A percentile compares a stretch with the other conserved stretches of the same genome.
Evolutionary conservation across 2,113 vertebrate species (phyloP).

Genomic region (Hassar affinis): DNA sequence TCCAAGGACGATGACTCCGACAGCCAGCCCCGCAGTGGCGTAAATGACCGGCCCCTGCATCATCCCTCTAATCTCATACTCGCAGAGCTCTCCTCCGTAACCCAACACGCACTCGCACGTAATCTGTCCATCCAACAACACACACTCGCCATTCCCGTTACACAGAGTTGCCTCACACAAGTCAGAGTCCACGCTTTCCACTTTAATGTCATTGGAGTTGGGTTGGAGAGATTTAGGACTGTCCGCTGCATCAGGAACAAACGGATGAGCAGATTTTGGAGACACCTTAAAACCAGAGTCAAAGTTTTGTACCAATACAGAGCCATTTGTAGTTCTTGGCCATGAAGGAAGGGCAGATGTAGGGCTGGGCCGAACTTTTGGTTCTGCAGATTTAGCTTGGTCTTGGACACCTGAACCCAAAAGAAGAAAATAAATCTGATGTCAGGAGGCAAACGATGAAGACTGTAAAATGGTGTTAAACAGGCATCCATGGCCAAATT

Average conservation of each 20-base stretch:
- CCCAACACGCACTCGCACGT: conserved; percentile 71
- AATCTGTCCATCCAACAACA: conserved; percentile 47
- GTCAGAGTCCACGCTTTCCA: conserved; percentile 59
- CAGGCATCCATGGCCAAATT: background rate
- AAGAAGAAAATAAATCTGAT: background rate
- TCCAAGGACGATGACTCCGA: conserved; percentile 61
- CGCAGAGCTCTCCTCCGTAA: conserved; percentile 75
- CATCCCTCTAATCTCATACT: conserved; percentile 60
- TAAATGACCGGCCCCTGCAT: conserved; percentile 63
- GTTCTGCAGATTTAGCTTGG: background rate
- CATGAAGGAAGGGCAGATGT: background rate
- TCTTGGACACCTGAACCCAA: conserved; percentile 56
- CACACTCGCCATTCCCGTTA: conserved; percentile 73
- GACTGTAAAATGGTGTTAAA: background rate
- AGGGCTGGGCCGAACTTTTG: background rate
- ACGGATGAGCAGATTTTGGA: background rate
- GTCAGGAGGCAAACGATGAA: background rate
- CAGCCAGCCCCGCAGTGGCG: conserved; percentile 53
- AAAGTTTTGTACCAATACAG: background rate
- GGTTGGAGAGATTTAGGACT: background rate
- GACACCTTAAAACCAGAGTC: background rate
- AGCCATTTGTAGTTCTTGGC: background rate
- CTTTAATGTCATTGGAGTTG: background rate
- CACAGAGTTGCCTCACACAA: conserved; percentile 72
- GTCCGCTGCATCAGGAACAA: background rate